Percentiles rank a stretch among this genome's conserved stretches.
Evolutionary conservation across 2,888 invertebrate species (phyloP).

Genomic region (Taenaris catops): DNA sequence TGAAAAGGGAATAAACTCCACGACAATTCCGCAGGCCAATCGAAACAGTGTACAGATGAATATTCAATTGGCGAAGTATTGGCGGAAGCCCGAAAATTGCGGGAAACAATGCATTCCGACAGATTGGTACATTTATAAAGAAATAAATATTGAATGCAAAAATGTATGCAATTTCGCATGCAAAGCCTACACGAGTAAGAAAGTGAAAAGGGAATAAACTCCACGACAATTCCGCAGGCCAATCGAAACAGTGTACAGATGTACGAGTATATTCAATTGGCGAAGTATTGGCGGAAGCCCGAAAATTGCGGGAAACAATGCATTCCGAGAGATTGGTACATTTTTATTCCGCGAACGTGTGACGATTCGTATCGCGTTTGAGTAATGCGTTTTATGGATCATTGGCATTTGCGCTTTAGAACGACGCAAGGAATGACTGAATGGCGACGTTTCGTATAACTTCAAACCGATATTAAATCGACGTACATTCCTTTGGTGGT

Average conservation of each 20-base stretch:
- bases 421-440: constrained; percentile 4
- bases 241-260: constrained; percentile 19
- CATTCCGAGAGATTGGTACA: constrained; percentile 29
- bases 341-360: constrained; percentile 36
- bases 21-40: constrained; percentile 13
- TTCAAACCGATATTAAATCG: too few species aligned
- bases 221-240: constrained; percentile 7
- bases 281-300: constrained; percentile 24
- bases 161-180: constrained; percentile 3
- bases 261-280: constrained; percentile 28
- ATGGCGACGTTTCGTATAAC: background rate
- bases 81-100: constrained; percentile 28
- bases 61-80: constrained; percentile 27
- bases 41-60: constrained; percentile 18
- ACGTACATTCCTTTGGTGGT: too few species aligned
- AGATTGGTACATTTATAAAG: too few species aligned
- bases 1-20: constrained; percentile 7
- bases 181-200: constrained; percentile 5
- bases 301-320: constrained; percentile 30
- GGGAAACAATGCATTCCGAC: constrained; percentile 26
- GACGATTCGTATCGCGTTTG: constrained; percentile 38
- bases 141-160: constrained; percentile 5
- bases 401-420: constrained; percentile 37
- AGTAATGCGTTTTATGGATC: constrained; percentile 46
- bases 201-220: constrained; percentile 9